A percentile compares a stretch with the other conserved stretches of the same genome.
Conservation (phyloP, 2,113 vertebrate species). For the Sceloporus undulatus region DNA sequence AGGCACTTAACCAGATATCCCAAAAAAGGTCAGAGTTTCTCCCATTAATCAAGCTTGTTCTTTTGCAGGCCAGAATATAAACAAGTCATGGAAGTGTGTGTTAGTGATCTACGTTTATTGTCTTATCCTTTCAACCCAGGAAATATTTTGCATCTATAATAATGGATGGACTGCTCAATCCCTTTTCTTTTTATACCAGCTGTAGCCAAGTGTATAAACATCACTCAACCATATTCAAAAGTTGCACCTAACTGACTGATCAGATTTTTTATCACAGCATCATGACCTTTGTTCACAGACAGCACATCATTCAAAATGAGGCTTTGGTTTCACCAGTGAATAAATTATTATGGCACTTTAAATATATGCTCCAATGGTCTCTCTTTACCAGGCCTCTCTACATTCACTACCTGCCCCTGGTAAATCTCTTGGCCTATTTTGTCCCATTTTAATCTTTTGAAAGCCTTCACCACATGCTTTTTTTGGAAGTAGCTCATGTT, state of each 20-base stretch:
- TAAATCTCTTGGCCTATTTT: neutral
- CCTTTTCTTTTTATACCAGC: neutral
- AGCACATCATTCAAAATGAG: neutral
- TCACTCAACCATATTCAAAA: slow-evolving; percentile 33
- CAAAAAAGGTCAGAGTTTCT: slow-evolving; percentile 61
- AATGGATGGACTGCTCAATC: slow-evolving; percentile 9
- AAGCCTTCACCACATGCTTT: neutral
- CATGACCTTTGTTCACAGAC: slow-evolving; percentile 1
- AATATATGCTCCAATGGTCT: neutral
- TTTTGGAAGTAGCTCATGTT: neutral
- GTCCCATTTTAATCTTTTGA: neutral
- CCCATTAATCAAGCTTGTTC: slow-evolving; percentile 70
- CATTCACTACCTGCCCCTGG: neutral
- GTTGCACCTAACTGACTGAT: slow-evolving; percentile 10
- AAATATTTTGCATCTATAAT: slow-evolving; percentile 27
- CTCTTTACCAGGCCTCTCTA: neutral
- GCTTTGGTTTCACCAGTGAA: neutral
- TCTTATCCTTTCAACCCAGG: slow-evolving; percentile 68
- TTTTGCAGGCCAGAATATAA: slow-evolving; percentile 63
- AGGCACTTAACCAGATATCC: slow-evolving; percentile 57
- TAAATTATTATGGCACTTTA: slow-evolving; percentile 23
- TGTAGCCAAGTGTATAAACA: slow-evolving; percentile 5
- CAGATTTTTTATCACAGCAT: neutral
- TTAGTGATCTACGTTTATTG: slow-evolving; percentile 69
- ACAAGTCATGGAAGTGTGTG: slow-evolving; percentile 48